phyloP scores from a whole-genome alignment of 2,888 invertebrate genomes.

The Cylloceria caligata region DNA sequence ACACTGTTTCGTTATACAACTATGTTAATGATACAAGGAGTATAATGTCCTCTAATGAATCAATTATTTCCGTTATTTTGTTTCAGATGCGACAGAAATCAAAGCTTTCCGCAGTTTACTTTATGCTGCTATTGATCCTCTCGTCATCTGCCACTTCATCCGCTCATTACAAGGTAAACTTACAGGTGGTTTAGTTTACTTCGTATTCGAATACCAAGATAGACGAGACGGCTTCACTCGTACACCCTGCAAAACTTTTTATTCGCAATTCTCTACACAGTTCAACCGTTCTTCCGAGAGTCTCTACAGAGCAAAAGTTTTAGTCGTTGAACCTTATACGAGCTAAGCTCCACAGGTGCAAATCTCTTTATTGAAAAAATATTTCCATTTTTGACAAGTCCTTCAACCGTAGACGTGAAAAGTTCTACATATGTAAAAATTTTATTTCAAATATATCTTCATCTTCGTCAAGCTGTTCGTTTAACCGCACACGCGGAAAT shows the following conservation, averaged over 20 bases:
- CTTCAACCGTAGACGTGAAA: not conserved
- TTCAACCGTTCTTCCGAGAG: constrained; percentile 9
- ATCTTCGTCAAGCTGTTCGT: too few species aligned
- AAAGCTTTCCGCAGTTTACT: constrained; percentile 65
- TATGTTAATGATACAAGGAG: too few species aligned
- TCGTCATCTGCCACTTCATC: constrained; percentile 69
- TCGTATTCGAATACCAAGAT: not conserved
- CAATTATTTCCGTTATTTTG: constrained; percentile 32
- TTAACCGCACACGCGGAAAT: too few species aligned
- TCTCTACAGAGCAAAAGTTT: not conserved
- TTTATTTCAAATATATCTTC: too few species aligned
- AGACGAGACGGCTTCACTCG: not conserved
- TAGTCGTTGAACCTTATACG: not conserved
- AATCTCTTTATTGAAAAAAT: not conserved
- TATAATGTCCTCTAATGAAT: not conserved
- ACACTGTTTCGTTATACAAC: not conserved
- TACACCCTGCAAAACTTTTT: constrained; percentile 1
- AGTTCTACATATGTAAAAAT: not conserved
- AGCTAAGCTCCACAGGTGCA: not conserved
- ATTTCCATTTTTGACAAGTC: not conserved
- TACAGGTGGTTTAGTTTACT: not conserved
- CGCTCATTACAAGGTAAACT: constrained; percentile 74
- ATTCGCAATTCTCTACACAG: not conserved
- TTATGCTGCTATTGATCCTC: constrained; percentile 73
- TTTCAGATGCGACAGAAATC: constrained; percentile 78